Evolutionary conservation across 2,888 invertebrate species (phyloP), one percentile per base, ranked within the genome.

Genomic region (Chelonus formosanus): DNA sequence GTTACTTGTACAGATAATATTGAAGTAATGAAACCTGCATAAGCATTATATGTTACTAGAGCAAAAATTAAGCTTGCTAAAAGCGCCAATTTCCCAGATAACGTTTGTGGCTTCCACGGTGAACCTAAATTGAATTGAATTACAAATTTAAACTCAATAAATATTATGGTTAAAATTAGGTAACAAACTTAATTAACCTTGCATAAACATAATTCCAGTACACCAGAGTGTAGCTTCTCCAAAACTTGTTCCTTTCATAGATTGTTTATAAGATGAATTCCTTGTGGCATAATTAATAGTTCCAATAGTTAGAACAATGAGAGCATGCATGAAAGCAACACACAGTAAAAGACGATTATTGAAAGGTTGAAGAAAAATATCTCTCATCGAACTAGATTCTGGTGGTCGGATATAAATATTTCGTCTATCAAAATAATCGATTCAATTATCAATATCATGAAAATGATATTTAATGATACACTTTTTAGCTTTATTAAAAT

Each of bases 11-110:
- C 89, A 0, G 90, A 90, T 60, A 90, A 79, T 52, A 90, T 88
- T 0, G 90, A 90, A 0, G 90, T 90, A 58, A 90, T 90, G 73
- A 89, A 90, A 0, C 90, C 90, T 0, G 90, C 89, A 73, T 90
- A 90, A 0, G 90, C 87, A 74, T 89, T 90, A 78, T 89, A 90
- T 4, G 87, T 89, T 5, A 90, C 86, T 66, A 90, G 83, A 0
- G 89, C 88, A 73, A 90, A 90, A 4, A 89, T 80, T 36, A 90
- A 77, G 64, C 88, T 88, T 0, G 87, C 86, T 20, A 90, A 84
- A 2, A 90, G 83, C 3, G 89, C 83, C 3, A 89, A 82, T 75
- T 88, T 89, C 0, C 88, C 89, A 0, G 90, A 86, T 0, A 87
- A 85, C 10, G 85, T 87, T 2, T 83, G 82, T 0, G 90, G 89